A percentile compares a stretch with the other conserved stretches of the same genome.
Evolutionary conservation across 2,888 invertebrate genomes (phyloP).

Genomic region (Tetragnatha montana): DNA sequence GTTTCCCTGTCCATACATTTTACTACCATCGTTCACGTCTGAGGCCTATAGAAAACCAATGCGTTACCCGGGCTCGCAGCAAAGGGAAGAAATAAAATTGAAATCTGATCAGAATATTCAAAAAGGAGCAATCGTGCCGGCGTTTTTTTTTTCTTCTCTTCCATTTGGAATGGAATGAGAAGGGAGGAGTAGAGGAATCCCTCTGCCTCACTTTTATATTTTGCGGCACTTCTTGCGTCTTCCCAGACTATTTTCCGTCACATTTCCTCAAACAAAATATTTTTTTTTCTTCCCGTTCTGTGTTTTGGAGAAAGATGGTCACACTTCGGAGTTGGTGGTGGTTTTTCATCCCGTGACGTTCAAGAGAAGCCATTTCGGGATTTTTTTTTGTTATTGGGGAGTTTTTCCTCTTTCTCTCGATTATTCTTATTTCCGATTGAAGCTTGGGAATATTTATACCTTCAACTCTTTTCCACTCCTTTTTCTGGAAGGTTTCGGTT

Average conservation of each 20-base stretch:
- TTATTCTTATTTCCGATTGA: conserved; percentile 28
- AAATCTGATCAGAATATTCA: conserved; percentile 71
- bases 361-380: conserved; percentile 12
- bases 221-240: conserved; percentile 42
- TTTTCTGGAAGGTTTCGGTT: background rate
- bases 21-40: conserved; percentile 41
- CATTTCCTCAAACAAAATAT: conserved; percentile 64
- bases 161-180: background rate
- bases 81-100: conserved; percentile 61
- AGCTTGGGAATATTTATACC: conserved; percentile 34
- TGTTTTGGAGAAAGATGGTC: conserved; percentile 28
- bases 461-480: background rate
- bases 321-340: conserved; percentile 36
- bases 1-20: conserved; percentile 60
- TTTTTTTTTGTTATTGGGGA: background rate
- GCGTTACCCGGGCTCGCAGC: conserved; percentile 25
- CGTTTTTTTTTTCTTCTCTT: conserved; percentile 6
- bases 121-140: conserved; percentile 65
- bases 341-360: conserved; percentile 58
- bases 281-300: conserved; percentile 13
- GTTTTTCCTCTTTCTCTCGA: conserved; percentile 7
- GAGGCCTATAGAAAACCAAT: conserved; percentile 59
- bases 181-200: conserved; percentile 13
- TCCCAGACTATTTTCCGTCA: conserved; percentile 65
- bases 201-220: conserved; percentile 7